Conservation (phyloP, 2,888 invertebrate species). For the Syrista parreyssii region DNA sequence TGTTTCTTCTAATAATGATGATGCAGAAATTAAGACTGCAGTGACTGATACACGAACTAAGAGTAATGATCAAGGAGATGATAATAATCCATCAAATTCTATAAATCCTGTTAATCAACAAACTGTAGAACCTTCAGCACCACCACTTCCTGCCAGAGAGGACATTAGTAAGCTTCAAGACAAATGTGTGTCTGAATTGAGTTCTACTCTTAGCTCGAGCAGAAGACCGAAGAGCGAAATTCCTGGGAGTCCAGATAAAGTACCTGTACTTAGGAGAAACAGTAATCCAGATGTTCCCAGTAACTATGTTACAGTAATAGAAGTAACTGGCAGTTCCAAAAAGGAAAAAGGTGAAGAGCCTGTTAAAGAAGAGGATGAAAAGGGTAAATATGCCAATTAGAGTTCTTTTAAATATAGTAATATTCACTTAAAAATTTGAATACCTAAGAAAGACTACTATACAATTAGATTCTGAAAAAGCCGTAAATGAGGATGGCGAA, state of each 20-base stretch:
- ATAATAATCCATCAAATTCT: conserved; percentile 36
- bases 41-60: conserved; percentile 39
- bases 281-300: conserved; percentile 67
- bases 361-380: conserved; percentile 68
- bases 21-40: conserved; percentile 67
- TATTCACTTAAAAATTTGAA: not conserved
- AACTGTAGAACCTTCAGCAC: conserved; percentile 62
- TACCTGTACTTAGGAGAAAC: conserved; percentile 60
- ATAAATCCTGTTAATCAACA: conserved; percentile 31
- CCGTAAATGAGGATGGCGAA: conserved; percentile 59
- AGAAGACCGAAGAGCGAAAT: conserved; percentile 63
- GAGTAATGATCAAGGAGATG: conserved; percentile 34
- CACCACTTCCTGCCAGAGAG: conserved; percentile 51
- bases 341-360: conserved; percentile 64
- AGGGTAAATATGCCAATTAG: conserved; percentile 54
- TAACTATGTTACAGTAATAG: conserved; percentile 88
- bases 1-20: conserved; percentile 43
- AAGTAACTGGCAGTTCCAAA: conserved; percentile 79
- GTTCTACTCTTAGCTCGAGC: conserved; percentile 56
- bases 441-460: not conserved
- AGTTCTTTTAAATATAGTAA: conserved; percentile 4
- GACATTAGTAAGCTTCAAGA: conserved; percentile 64
- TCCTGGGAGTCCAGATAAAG: conserved; percentile 60
- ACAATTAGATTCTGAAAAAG: conserved; percentile 57
- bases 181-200: conserved; percentile 65